These are phyloP conservation scores for Latrodectus elegans DNA, from an alignment of 2,888 invertebrate genomes.

Conservation along the genomic window DNA sequence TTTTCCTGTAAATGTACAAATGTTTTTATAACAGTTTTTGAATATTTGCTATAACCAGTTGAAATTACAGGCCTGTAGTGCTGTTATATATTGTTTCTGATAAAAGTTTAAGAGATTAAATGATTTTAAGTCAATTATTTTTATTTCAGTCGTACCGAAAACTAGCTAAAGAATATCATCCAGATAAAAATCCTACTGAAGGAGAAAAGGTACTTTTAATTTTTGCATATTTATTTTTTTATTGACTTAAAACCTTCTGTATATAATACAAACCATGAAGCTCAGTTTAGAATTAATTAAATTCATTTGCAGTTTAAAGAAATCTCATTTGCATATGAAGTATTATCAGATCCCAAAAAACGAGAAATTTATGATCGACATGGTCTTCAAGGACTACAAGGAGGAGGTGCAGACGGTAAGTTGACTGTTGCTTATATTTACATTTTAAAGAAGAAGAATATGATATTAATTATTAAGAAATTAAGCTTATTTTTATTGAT, in stretches of 20 bases:
- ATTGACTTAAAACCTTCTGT: not conserved
- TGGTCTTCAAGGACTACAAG: conserved; percentile 91
- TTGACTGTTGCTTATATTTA: too few relatives aligned
- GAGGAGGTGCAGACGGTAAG: conserved; percentile 81
- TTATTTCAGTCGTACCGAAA: conserved; percentile 87
- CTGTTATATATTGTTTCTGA: too few relatives aligned
- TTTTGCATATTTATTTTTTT: conserved; percentile 1
- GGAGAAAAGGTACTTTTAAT: conserved; percentile 81
- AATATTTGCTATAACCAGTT: too few relatives aligned
- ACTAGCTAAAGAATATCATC: conserved; percentile 94
- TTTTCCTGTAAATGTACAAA: too few relatives aligned
- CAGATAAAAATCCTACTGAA: conserved; percentile 90
- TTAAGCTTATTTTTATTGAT: too few relatives aligned
- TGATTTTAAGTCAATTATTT: not conserved
- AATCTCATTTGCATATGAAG: conserved; percentile 95
- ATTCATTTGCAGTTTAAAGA: conserved; percentile 84
- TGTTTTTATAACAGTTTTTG: too few relatives aligned
- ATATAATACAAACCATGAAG: too few relatives aligned
- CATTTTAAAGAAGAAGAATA: too few relatives aligned
- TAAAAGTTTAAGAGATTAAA: too few relatives aligned
- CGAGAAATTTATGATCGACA: conserved; percentile 88
- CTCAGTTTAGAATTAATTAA: not conserved
- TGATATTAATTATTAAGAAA: too few relatives aligned
- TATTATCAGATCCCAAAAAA: conserved; percentile 91
- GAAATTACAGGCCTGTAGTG: too few relatives aligned